These are phyloP conservation scores for Sphenodon punctatus DNA, from an alignment of 2,797 vertebrate species.

Conservation along the genomic window DNA sequence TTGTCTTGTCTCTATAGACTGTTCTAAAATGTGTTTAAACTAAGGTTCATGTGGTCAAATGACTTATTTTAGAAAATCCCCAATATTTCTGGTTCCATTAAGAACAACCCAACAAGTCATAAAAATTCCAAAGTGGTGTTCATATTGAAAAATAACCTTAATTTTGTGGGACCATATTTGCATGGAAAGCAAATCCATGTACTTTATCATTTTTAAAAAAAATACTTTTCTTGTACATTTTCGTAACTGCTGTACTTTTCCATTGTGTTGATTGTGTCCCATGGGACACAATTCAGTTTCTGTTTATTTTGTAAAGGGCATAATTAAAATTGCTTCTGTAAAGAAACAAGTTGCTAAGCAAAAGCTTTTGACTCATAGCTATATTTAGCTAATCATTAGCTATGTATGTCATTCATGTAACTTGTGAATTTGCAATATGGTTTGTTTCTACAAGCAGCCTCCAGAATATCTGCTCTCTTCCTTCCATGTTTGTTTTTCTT, in stretches of 20 bases:
- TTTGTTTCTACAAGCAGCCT: neutral
- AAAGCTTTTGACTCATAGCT: neutral
- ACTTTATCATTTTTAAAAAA: neutral
- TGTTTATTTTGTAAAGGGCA: neutral
- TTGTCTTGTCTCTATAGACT: neutral
- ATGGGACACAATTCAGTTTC: too few relatives aligned
- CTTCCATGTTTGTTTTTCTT: neutral
- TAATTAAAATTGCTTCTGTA: neutral
- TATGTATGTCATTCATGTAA: neutral
- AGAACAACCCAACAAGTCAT: neutral
- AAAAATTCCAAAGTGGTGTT: neutral
- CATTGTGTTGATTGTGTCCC: too few relatives aligned
- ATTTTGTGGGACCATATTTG: neutral
- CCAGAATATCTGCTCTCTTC: neutral
- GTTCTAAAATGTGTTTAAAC: neutral
- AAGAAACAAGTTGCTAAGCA: accelerated
- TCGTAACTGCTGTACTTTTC: too few relatives aligned
- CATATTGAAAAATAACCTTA: neutral
- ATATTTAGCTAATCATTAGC: neutral
- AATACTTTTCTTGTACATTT: neutral
- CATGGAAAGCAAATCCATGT: too few relatives aligned
- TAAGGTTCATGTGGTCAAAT: neutral
- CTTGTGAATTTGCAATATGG: neutral
- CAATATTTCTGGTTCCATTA: too few relatives aligned
- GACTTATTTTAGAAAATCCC: too few relatives aligned